Percentiles rank a stretch among this genome's conserved stretches.
These are phyloP conservation scores for Valencia hispanica DNA, from an alignment of 2,797 vertebrate genomes.

Conservation along the genomic window DNA sequence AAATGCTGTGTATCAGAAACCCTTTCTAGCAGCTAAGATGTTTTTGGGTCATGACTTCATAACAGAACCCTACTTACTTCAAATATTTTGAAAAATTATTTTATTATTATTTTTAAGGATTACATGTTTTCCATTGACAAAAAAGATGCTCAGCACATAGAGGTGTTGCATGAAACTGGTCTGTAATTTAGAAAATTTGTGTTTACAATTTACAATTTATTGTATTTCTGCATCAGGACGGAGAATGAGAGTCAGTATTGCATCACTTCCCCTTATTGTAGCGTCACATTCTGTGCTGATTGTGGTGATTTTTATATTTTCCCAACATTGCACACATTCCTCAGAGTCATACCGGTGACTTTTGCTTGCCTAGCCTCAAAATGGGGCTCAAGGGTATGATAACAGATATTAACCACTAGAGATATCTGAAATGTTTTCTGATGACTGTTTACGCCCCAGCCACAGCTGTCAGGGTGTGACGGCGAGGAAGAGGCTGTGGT, in stretches of 20 bases:
- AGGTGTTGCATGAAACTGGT: not conserved
- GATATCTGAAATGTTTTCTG: constrained; percentile 66
- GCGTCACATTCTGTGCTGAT: constrained; percentile 15
- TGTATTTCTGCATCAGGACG: constrained; percentile 3
- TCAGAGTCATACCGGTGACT: constrained; percentile 51
- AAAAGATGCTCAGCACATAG: not conserved
- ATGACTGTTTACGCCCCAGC: constrained; percentile 55
- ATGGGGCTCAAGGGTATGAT: constrained; percentile 56
- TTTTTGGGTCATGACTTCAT: not conserved
- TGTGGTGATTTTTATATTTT: constrained; percentile 32
- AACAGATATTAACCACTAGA: constrained; percentile 51
- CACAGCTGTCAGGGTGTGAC: constrained; percentile 75
- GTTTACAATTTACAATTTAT: not conserved
- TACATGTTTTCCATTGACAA: not conserved
- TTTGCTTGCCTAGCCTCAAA: constrained; percentile 32
- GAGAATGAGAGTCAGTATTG: constrained; percentile 30
- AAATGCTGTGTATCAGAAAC: not conserved
- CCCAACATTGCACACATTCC: constrained; percentile 44
- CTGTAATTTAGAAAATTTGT: not conserved
- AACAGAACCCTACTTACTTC: not conserved
- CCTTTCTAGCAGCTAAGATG: not conserved
- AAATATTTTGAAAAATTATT: not conserved
- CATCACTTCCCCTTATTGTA: constrained; percentile 32
- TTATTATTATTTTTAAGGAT: not conserved
- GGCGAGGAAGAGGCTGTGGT: constrained; percentile 53